phyloP scores from a whole-genome alignment of 2,797 vertebrate genomes.

The Sebastes wilsoni region DNA sequence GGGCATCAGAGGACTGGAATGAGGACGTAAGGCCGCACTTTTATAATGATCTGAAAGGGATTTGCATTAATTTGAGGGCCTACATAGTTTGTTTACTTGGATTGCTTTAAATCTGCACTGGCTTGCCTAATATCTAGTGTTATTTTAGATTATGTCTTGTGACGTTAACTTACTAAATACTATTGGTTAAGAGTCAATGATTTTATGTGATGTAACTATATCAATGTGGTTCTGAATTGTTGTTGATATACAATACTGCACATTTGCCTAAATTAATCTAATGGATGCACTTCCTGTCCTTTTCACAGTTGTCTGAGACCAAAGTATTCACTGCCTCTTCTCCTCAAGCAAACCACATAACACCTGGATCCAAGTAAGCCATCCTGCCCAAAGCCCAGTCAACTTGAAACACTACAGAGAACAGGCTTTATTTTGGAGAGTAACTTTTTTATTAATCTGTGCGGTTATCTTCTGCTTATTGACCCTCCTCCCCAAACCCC shows the following conservation, averaged over 20 bases:
- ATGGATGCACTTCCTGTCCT: not conserved
- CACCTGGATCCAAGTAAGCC: conserved; percentile 86
- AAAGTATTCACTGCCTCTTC: conserved; percentile 95
- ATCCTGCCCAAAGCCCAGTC: not conserved
- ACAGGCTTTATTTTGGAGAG: not conserved
- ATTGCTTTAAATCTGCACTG: not conserved
- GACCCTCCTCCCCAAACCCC: not conserved
- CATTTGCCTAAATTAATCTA: not conserved
- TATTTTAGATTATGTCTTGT: not conserved
- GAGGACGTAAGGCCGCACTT: conserved; percentile 90
- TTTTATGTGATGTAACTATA: not conserved
- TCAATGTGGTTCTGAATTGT: not conserved
- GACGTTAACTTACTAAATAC: not conserved
- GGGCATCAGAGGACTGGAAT: conserved; percentile 95
- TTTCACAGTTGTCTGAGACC: conserved; percentile 84
- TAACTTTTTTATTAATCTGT: not conserved
- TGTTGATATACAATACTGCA: not conserved
- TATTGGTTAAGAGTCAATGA: not conserved
- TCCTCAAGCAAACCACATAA: conserved; percentile 83
- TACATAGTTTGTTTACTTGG: not conserved
- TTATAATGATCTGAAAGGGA: not conserved
- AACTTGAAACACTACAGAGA: not conserved
- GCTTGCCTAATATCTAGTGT: not conserved
- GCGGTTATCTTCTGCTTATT: not conserved
- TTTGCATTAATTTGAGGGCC: not conserved